Conservation (phyloP, 2,113 vertebrate species). For the Sus scrofa region T2T-Sscrofa CM000813.6:73080001-73080500, state of each 20-base stretch:
- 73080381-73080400: not conserved
- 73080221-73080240: not conserved
- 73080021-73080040: no score
- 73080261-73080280: not conserved
- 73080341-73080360: not conserved
- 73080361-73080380: not conserved
- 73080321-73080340: not conserved
- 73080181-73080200: no score
- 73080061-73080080: no score
- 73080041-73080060: no score
- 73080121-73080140: no score
- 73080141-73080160: no score
- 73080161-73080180: no score
- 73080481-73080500: not conserved
- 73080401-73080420: not conserved
- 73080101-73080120: no score
- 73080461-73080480: not conserved
- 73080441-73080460: not conserved
- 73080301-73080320: no score
- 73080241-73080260: not conserved
- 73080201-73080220: not conserved
- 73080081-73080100: no score
- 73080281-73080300: not conserved
- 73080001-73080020: no score
- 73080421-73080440: not conserved